Evolutionary conservation across 2,113 vertebrate species (phyloP), one percentile per base, ranked within the genome.

Genomic region (Salminus brasiliensis): DNA sequence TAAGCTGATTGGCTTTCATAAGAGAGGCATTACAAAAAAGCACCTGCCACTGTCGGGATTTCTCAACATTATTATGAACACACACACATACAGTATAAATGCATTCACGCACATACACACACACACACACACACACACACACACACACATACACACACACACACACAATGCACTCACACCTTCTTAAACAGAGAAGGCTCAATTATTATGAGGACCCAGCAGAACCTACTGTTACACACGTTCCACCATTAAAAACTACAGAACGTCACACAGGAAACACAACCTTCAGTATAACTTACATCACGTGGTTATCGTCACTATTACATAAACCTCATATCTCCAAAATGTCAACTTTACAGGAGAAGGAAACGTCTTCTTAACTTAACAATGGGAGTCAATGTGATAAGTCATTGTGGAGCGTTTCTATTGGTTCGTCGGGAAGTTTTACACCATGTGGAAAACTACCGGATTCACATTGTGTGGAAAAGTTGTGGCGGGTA

Each of bases 1-100:
- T 86, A 76, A 91, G 90, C 86, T n/a, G 90, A 95, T 95, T 94
- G 94, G 94, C 84, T 94, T 89, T 92, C 90, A 93, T 95, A 93
- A 89, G 89, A 91, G 90, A 88, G 88, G 90, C 88, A 91, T 91
- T 90, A 91, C 88, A 91, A 67, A 88, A 86, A 91, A 91, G 89
- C 93, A 92, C 91, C 92, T 95, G 93, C 92, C 91, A 93, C 84
- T 90, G 88, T 89, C 88, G 84, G 72, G 72, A 83, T 87, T 87
- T 83, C 80, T 91, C 87, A 91, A 81, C 16, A 83, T 85, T 87
- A 27, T n/a, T n/a, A n/a, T n/a, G n/a, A n/a, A n/a, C 55, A 16
- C 32, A 34, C 32, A 34, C 60, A 75, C 7, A 49, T 25, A 59
- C 45, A 75, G 67, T 32, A 34, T 13, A 53, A 27, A 65, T 62